Evolutionary conservation across 2,888 invertebrate species (phyloP), one percentile per base, ranked within the genome.

Genomic region (Ophonus ardosiacus): DNA sequence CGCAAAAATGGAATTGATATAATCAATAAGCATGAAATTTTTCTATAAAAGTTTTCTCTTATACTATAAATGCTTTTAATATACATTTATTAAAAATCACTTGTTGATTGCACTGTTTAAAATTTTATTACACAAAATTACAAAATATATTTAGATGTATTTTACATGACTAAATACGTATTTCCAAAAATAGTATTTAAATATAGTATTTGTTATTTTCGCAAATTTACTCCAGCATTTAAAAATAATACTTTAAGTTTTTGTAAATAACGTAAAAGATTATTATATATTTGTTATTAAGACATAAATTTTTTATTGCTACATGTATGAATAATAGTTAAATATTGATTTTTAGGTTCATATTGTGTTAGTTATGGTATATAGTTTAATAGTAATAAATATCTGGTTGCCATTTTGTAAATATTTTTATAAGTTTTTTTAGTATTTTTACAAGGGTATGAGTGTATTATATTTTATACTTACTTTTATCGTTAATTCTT

Each of bases 361-460:
- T 81, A 51, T 81, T 81, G 68, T 68, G 51, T 68, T 81, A 71
- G 57, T 10, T n/a, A 57, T 38, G 68, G 51, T 68, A 68, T 68
- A 68, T 38, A 57, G 21, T 65, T 40, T 21, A 81, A 43, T 65
- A 40, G 63, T 80, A 81, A 81, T 81, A 68, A 81, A 24, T 74
- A 74, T 81, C 38, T 81, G 81, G 81, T 81, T 81, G 81, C 81
- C 81, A 81, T 81, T 68, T 81, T 80, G 81, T 81, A 81, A 68
- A 81, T 81, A 81, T 81, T 81, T 80, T 81, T 81, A 38, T 80
- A 80, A 80, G 80, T 80, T 80, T 80, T 61, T 81, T 81, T 65
- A 81, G 81, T 68, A 81, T 81, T 81, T 81, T 81, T 81, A 81
- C 81, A 71, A 57, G 68, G 71, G 81, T 71, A 71, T 81, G 56